Evolutionary conservation across 2,797 vertebrate species (phyloP).

Genomic region (Brotula barbata): DNA sequence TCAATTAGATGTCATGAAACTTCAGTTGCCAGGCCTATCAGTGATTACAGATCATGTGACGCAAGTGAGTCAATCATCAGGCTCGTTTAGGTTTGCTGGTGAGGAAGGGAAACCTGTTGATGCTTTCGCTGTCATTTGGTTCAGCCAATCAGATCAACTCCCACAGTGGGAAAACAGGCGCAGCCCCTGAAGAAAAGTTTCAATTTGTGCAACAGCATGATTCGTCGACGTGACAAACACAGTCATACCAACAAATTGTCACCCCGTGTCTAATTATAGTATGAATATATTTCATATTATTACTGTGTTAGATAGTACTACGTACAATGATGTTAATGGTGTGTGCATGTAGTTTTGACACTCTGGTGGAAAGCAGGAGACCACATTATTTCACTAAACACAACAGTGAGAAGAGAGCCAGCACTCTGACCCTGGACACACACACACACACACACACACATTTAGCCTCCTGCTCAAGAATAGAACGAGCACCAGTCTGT

Average conservation of each 20-base stretch:
- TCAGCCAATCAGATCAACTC: background rate
- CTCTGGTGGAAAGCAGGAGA: slow-evolving; percentile 46
- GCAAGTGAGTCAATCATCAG: slow-evolving; percentile 40
- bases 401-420: slow-evolving; percentile 57
- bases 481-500: slow-evolving; percentile 28
- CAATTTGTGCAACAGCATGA: no score
- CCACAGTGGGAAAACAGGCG: no score
- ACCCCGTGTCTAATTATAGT: no score
- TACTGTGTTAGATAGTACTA: no score
- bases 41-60: slow-evolving; percentile 65
- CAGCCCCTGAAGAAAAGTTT: no score
- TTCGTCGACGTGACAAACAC: no score
- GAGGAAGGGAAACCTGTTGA: slow-evolving; percentile 64
- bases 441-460: slow-evolving; percentile 18
- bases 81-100: slow-evolving; percentile 12
- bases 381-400: slow-evolving; percentile 55
- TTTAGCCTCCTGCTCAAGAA: slow-evolving; percentile 36
- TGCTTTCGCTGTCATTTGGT: slow-evolving; percentile 25
- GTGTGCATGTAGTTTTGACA: slow-evolving; percentile 34
- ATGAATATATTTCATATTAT: no score
- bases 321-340: no score
- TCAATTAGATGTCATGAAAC: slow-evolving; percentile 31
- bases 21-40: slow-evolving; percentile 30
- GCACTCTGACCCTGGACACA: slow-evolving; percentile 27
- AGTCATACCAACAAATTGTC: no score